Conservation (phyloP, 2,888 invertebrate species). For the Didymodactylos carnosus region DNA sequence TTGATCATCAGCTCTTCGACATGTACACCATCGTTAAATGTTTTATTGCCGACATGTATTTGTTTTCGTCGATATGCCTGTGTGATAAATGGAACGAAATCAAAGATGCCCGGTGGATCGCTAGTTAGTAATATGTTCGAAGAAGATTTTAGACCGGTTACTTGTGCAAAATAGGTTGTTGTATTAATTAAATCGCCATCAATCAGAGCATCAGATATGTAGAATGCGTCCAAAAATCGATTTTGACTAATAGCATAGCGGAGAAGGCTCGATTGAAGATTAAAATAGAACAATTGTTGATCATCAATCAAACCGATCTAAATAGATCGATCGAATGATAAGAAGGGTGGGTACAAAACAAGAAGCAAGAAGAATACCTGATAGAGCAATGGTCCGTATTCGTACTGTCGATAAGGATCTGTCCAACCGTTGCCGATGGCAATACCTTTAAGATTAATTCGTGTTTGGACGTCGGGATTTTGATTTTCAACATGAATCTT, state of each 20-base stretch:
- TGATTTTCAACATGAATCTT: conserved; percentile 22
- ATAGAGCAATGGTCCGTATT: not conserved
- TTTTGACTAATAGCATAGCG: not conserved
- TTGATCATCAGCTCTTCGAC: conserved; percentile 52
- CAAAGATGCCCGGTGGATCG: conserved; percentile 21
- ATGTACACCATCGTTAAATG: conserved; percentile 40
- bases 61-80: conserved; percentile 43
- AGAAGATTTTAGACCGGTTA: conserved; percentile 25
- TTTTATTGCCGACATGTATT: conserved; percentile 62
- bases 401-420: conserved; percentile 21
- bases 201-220: conserved; percentile 17
- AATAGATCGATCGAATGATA: too few species aligned
- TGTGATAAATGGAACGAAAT: conserved; percentile 26
- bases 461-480: conserved; percentile 16
- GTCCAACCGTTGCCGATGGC: conserved; percentile 29
- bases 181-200: conserved; percentile 25
- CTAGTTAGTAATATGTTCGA: conserved; percentile 25
- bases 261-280: not conserved
- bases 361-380: too few species aligned
- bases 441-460: conserved; percentile 25
- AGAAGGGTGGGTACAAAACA: too few species aligned
- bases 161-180: conserved; percentile 26
- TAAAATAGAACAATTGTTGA: not conserved
- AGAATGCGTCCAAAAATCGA: not conserved
- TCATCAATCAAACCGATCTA: conserved; percentile 27